These are phyloP conservation scores for Sciurus niger DNA, from an alignment of 2,113 vertebrate species.

Conservation along the genomic window DNA sequence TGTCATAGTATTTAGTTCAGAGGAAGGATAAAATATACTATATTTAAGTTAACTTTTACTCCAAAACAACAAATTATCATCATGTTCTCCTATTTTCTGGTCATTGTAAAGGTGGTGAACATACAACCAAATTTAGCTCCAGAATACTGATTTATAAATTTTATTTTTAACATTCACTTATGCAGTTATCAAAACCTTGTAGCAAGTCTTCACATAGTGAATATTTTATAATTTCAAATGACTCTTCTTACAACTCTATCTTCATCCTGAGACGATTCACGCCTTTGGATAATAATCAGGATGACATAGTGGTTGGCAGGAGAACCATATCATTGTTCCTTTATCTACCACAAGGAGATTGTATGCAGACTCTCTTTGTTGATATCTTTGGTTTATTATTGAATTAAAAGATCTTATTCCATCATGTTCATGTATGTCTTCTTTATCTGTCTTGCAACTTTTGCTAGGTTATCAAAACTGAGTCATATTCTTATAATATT, in stretches of 20 bases:
- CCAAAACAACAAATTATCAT: not conserved
- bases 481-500: not conserved
- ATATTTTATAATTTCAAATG: not conserved
- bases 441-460: not conserved
- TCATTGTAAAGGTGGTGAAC: not conserved
- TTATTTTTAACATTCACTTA: not conserved
- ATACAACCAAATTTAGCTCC: not conserved
- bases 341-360: not conserved
- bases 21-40: not conserved
- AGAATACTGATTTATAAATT: not conserved
- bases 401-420: not conserved
- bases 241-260: not conserved
- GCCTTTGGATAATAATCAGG: not conserved
- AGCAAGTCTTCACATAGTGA: not conserved
- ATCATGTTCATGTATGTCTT: not conserved
- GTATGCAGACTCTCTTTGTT: not conserved
- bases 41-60: not conserved
- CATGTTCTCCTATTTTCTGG: not conserved
- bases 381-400: not conserved
- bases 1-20: not conserved
- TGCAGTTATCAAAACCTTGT: not conserved
- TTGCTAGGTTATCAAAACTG: not conserved
- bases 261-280: not conserved
- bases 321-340: not conserved
- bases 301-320: not conserved